phyloP scores from a whole-genome alignment of 2,797 vertebrate genomes.

The Pristis pectinata region DNA sequence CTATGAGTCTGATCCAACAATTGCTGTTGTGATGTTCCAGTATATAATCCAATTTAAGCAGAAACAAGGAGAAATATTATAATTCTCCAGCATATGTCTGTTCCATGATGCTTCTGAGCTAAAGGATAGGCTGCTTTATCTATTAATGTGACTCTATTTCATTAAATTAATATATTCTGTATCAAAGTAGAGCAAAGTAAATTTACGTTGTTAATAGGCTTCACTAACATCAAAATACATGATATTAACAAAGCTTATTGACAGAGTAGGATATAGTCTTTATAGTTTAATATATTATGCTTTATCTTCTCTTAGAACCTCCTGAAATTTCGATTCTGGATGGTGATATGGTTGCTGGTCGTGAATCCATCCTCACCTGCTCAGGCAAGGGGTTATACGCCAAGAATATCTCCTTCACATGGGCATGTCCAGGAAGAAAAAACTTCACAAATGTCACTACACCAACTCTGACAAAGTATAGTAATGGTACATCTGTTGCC shows the following conservation, averaged over 20 bases:
- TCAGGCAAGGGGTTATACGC: background rate
- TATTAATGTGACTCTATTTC: background rate
- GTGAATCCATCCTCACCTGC: background rate
- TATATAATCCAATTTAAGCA: background rate
- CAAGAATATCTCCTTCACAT: background rate
- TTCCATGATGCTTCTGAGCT: background rate
- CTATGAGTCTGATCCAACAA: background rate
- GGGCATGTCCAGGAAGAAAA: background rate
- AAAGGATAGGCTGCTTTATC: background rate
- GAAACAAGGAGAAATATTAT: background rate
- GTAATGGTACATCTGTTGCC: background rate
- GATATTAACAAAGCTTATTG: background rate
- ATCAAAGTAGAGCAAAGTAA: background rate
- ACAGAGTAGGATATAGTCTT: background rate
- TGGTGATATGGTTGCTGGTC: background rate
- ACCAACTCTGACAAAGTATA: background rate
- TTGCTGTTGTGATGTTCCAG: background rate
- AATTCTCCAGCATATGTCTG: background rate
- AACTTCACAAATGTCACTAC: background rate
- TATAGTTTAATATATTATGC: background rate
- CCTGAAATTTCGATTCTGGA: background rate
- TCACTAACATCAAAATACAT: no score
- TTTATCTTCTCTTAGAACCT: background rate
- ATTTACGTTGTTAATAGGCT: background rate
- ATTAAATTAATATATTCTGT: background rate